Evolutionary conservation across 2,797 vertebrate genomes (phyloP), one percentile per base, ranked within the genome.

Genomic region (Thaleichthys pacificus): DNA sequence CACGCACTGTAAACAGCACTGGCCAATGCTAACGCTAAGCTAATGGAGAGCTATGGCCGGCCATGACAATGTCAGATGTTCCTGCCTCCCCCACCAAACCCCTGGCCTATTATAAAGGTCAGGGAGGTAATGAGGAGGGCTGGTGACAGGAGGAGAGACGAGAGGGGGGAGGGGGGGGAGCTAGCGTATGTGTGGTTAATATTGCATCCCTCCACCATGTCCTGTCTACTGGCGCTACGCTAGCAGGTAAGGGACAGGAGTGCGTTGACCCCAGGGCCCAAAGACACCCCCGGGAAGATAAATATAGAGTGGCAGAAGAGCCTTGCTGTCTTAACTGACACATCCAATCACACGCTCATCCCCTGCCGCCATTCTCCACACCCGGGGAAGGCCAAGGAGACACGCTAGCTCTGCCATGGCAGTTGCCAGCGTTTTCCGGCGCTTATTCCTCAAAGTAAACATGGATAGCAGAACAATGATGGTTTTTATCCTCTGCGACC

Each of bases 321-420:
- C 75, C 75, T 74, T 77, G 81, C 83, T 87, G 85, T 85, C 86
- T 84, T 88, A 87, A 86, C 84, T 88, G 90, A 86, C 88, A 89
- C 66, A 84, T 88, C 82, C 87, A 89, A 89, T 89, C 78, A 88
- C 80, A 78, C 78, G 82, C 85, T 83, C 85, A 83, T 80, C 14
- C 70, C 78, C 80, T 73, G 73, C 82, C 70, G 84, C 79, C 75
- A 81, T 70, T 80, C 82, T 65, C 72, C 75, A 51, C 30, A 54
- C 80, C 75, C 49, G 12, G 80, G 72, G 66, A 47, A 77, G 73
- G 79, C 80, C 85, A 79, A 78, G 56, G 68, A 80, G 54, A 71
- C 80, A 75, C 66, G 73, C 75, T 62, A 67, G 80, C 62, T 62
- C 67, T 67, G 57, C 51, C 38, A 61, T 56, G 65, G 71, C 73